Conservation (phyloP, 1,140 invertebrate genomes). For the Plectus sambesii region DNA sequence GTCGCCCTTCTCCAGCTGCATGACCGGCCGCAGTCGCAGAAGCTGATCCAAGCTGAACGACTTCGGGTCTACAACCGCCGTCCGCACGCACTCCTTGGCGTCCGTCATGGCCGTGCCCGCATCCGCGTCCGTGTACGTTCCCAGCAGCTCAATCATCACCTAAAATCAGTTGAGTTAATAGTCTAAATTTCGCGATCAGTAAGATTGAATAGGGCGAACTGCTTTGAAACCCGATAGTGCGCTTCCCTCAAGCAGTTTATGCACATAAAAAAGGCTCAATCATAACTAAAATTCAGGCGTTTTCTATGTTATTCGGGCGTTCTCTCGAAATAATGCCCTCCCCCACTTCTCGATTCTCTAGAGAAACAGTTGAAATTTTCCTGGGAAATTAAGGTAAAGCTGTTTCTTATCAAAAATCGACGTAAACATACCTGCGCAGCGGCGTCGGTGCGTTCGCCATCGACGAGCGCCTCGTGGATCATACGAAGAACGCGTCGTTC, state of each 20-base stretch:
- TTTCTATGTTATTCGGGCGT: too few species aligned
- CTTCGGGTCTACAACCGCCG: conserved; percentile 36
- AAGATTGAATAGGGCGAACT: too few species aligned
- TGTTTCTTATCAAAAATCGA: too few species aligned
- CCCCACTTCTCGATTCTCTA: too few species aligned
- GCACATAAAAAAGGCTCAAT: too few species aligned
- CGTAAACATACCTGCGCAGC: conserved; percentile 32
- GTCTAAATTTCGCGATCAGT: too few species aligned
- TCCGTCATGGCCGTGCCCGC: conserved; percentile 30
- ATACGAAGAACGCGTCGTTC: conserved; percentile 27
- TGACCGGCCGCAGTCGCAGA: conserved; percentile 33
- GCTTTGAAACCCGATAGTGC: too few species aligned
- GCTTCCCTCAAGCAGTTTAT: too few species aligned
- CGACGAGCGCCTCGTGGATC: conserved; percentile 21
- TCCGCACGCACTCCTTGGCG: conserved; percentile 39
- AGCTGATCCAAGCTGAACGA: conserved; percentile 41
- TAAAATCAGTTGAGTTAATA: conserved; percentile 29
- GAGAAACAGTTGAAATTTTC: too few species aligned
- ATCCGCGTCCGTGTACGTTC: conserved; percentile 34
- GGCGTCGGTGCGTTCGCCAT: conserved; percentile 23
- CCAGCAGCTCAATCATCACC: conserved; percentile 35
- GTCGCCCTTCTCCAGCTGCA: conserved; percentile 33
- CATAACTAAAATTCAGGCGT: too few species aligned
- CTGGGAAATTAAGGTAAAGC: too few species aligned
- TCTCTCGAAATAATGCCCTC: too few species aligned